phyloP scores from a whole-genome alignment of 1,140 invertebrate genomes.

The Chlorops oryzae region DNA sequence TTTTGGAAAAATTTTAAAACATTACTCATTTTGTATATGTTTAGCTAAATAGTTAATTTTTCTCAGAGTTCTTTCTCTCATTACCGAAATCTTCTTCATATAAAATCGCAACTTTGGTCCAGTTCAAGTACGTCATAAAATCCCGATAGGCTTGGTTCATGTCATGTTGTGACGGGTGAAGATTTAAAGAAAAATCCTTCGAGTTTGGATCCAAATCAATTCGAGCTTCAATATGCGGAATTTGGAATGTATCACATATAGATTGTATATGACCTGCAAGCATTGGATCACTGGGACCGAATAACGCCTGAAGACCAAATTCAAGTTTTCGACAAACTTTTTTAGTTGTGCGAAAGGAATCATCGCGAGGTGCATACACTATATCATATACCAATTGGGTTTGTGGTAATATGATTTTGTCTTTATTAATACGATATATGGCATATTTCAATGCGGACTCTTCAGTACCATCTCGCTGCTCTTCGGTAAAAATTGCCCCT shows the following conservation, averaged over 20 bases:
- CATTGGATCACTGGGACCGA: constrained; percentile 77
- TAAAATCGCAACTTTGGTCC: constrained; percentile 88
- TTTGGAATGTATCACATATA: constrained; percentile 80
- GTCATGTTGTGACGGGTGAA: constrained; percentile 78
- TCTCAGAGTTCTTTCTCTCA: too few relatives aligned
- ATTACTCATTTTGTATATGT: constrained; percentile 4
- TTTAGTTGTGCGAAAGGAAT: constrained; percentile 85
- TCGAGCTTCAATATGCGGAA: constrained; percentile 80
- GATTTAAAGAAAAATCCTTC: constrained; percentile 81
- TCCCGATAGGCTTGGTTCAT: constrained; percentile 82
- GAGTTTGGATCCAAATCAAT: constrained; percentile 62
- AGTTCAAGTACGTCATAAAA: constrained; percentile 82
- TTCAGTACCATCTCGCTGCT: constrained; percentile 73
- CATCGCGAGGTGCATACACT: constrained; percentile 78
- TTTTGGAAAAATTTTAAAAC: constrained; percentile 15
- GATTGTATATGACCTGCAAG: constrained; percentile 81
- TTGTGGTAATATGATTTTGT: constrained; percentile 71
- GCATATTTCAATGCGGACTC: constrained; percentile 91
- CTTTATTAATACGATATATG: constrained; percentile 85
- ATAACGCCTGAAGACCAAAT: constrained; percentile 79
- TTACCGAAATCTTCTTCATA: constrained; percentile 65
- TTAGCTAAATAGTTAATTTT: constrained; percentile 3
- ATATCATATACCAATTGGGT: constrained; percentile 86
- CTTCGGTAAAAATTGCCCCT: constrained; percentile 88
- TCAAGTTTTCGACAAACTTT: constrained; percentile 85